Evolutionary conservation across 2,888 invertebrate genomes (phyloP), one percentile per base, ranked within the genome.

Genomic region (Cheilosia scutellata): DNA sequence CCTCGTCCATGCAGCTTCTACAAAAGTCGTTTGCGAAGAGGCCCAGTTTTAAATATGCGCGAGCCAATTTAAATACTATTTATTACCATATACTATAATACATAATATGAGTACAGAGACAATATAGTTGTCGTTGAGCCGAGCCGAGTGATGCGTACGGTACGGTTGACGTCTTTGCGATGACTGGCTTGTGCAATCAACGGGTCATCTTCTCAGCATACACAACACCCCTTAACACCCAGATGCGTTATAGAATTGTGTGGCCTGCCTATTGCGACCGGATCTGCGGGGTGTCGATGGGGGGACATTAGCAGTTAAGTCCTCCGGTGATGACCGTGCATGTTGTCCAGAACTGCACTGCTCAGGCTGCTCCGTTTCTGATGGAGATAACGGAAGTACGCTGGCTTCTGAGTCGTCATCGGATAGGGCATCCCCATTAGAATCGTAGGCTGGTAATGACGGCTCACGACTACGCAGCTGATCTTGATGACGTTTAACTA

Each of bases 401-500:
- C 27, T 58, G 40, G 25, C 40, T 13, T 20, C 20, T 58, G 25
- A 31, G 5, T 31, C 55, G 7, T 9, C 16, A 27, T 31, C 58
- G 33, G 20, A 42, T 51, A 7, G n/a, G 25, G 9, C 33, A 7
- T 44, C 57, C 11, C n/a, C 57, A 33, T 4, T 13, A 47, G 20
- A 6, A 47, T 31, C 49, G 33, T 27, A 2, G 25, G 31, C 13
- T 57, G 57, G 5, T 13, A 25, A 44, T 31, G 42, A 31, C 4
- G 33, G 20, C 25, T 20, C 25, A 20, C 57, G 70, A 44, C 44
- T 47, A 25, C 33, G 20, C 33, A 57, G 25, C 47, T 71, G 49
- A 71, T 71, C 58, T 71, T 58, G 49, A 71, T 74, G 63, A 44
- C 53, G 62, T 53, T 62, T 72, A 25, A 72, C 49, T 31, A 72